Conservation (phyloP, 2,113 vertebrate genomes). For the Serinus canaria region DNA sequence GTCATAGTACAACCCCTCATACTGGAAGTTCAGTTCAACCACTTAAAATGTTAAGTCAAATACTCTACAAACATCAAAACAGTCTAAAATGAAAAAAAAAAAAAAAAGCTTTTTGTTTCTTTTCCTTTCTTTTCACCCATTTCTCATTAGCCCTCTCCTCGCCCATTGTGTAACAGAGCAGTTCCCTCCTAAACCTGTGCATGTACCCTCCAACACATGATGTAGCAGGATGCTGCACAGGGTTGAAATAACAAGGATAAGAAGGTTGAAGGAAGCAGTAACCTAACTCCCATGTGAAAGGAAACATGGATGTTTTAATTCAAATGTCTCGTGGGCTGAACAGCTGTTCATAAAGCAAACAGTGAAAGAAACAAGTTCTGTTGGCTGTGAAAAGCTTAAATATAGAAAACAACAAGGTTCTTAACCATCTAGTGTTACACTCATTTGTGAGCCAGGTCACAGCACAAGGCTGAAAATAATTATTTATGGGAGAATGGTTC, state of each 20-base stretch:
- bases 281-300: fast-evolving
- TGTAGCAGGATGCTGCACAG: background rate
- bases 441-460: background rate
- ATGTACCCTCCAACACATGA: background rate
- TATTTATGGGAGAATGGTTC: background rate
- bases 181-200: background rate
- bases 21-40: background rate
- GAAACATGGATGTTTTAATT: background rate
- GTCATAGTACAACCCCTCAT: background rate
- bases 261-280: background rate
- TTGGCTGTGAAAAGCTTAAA: background rate
- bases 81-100: background rate
- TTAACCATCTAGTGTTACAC: background rate
- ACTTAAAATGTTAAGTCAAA: background rate
- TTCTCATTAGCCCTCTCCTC: background rate
- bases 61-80: background rate
- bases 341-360: background rate
- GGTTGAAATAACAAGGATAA: background rate
- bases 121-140: background rate
- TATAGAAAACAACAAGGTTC: background rate
- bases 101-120: background rate
- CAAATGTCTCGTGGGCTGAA: background rate
- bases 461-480: background rate
- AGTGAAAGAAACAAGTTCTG: background rate
- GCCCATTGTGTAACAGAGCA: background rate